phyloP scores from a whole-genome alignment of 2,888 invertebrate genomes.

The Galerucella calmariensis region DNA sequence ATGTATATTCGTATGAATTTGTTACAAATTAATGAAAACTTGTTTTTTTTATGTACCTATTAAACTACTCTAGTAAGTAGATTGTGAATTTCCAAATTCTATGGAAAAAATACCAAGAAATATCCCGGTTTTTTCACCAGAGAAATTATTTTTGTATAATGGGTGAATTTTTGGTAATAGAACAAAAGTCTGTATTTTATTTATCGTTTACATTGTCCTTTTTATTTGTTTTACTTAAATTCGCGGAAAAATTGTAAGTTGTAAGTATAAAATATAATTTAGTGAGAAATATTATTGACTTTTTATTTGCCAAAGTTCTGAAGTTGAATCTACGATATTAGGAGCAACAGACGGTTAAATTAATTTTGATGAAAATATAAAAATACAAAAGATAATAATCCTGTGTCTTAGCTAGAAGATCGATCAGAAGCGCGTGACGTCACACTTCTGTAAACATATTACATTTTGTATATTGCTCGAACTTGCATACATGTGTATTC shows the following conservation, averaged over 20 bases:
- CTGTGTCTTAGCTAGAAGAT: too few relatives aligned
- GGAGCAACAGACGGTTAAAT: too few relatives aligned
- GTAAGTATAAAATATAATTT: constrained; percentile 20
- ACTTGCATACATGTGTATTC: too few relatives aligned
- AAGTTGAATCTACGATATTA: too few relatives aligned
- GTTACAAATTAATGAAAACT: not conserved
- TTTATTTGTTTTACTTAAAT: constrained; percentile 17
- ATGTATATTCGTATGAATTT: constrained; percentile 3
- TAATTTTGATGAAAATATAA: too few relatives aligned
- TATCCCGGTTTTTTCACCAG: constrained; percentile 22
- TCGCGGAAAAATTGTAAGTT: constrained; percentile 23
- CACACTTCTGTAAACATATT: too few relatives aligned
- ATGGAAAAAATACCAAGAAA: constrained; percentile 30
- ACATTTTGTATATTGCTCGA: too few relatives aligned
- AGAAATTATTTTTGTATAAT: constrained; percentile 46
- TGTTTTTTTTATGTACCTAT: not conserved
- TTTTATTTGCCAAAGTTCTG: not conserved
- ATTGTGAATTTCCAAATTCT: constrained; percentile 27
- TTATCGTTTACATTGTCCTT: constrained; percentile 20
- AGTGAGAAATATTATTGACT: constrained; percentile 4
- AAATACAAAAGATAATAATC: too few relatives aligned
- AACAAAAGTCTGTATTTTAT: constrained; percentile 21
- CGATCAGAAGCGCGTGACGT: too few relatives aligned
- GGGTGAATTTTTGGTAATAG: constrained; percentile 34
- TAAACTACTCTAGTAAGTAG: constrained; percentile 19